A percentile compares a stretch with the other conserved stretches of the same genome.
phyloP scores from a whole-genome alignment of 35 echinoderm and acorn worm genomes.

The Patiria miniata region DNA sequence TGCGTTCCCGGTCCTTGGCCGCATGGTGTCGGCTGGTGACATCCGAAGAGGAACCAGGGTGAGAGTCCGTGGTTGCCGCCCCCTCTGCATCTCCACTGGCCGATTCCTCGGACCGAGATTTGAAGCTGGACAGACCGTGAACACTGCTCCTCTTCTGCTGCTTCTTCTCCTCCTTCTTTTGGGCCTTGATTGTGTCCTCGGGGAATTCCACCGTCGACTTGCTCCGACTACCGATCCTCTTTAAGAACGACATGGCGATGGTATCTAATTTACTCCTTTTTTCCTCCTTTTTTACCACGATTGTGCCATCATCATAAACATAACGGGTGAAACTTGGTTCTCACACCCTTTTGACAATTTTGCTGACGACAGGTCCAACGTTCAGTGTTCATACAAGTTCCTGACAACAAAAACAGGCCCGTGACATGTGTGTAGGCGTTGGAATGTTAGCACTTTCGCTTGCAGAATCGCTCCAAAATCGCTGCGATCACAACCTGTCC shows the following conservation, averaged over 20 bases:
- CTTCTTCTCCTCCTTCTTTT: slow-evolving; percentile 42
- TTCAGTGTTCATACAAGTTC: too few relatives aligned
- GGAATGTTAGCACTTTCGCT: too few relatives aligned
- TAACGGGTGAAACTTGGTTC: too few relatives aligned
- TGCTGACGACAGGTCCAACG: too few relatives aligned
- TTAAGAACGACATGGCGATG: slow-evolving; percentile 56
- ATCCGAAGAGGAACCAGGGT: background rate
- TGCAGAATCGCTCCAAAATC: too few relatives aligned
- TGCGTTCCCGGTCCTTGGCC: slow-evolving; percentile 60
- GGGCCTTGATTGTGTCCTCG: slow-evolving; percentile 6
- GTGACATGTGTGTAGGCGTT: too few relatives aligned
- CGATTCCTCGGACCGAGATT: background rate
- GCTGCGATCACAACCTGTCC: too few relatives aligned
- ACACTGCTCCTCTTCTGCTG: slow-evolving; percentile 38
- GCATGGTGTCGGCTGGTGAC: background rate
- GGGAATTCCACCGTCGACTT: slow-evolving; percentile 26
- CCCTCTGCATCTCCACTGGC: background rate
- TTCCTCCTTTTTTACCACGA: too few relatives aligned
- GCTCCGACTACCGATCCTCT: slow-evolving; percentile 40
- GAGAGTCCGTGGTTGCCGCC: background rate
- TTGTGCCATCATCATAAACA: too few relatives aligned
- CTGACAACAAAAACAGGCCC: too few relatives aligned
- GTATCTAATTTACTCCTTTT: too few relatives aligned
- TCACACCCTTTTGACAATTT: too few relatives aligned
- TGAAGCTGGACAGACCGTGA: background rate